Evolutionary conservation across 2,888 invertebrate genomes (phyloP), one percentile per base, ranked within the genome.

Genomic region (Dryomyza anilis): DNA sequence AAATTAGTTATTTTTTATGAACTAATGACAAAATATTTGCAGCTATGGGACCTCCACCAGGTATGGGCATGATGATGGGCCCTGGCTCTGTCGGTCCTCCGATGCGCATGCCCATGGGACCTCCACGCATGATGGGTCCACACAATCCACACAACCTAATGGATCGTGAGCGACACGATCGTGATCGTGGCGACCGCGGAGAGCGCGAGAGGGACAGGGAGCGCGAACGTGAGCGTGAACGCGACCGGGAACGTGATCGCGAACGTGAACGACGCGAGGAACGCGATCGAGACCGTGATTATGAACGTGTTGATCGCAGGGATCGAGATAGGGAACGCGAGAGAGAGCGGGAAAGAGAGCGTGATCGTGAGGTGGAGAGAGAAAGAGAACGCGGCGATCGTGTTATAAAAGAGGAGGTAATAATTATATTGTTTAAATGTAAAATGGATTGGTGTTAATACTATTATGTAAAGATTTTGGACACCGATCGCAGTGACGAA

Each of bases 301-400:
- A n/a, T n/a, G n/a, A n/a, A n/a, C n/a, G 70, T 0, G 67, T 69
- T 7, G 72, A 73, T 10, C 29, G 53, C 10, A 55, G 55, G 21
- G 55, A 55, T 6, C 36, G 36, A 16, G 55, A 55, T 21, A 33
- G 71, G 23, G 72, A 72, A 2, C 48, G 63, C 10, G 71, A 69
- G 1, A 67, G 68, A 30, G 69, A 68, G 0, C 87, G 88, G 64
- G 87, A 89, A 68, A 85, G 89, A 62, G 86, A 86, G 69, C 73
- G 77, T 70, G 88, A 87, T 14, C 46, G 62, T n/a, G n/a, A n/a
- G n/a, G n/a, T 16, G 67, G 67, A 64, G 27, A 63, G 69, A 2
- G 75, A 74, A 36, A 67, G 73, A 25, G 75, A 75, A 27, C 63
- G 71, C 0, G 67, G 86, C 70, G 88, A 87, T 19, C 80, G 86